These are phyloP conservation scores for Ivindomyrus marchei DNA, from an alignment of 2,113 vertebrate genomes.

Conservation along the genomic window DNA sequence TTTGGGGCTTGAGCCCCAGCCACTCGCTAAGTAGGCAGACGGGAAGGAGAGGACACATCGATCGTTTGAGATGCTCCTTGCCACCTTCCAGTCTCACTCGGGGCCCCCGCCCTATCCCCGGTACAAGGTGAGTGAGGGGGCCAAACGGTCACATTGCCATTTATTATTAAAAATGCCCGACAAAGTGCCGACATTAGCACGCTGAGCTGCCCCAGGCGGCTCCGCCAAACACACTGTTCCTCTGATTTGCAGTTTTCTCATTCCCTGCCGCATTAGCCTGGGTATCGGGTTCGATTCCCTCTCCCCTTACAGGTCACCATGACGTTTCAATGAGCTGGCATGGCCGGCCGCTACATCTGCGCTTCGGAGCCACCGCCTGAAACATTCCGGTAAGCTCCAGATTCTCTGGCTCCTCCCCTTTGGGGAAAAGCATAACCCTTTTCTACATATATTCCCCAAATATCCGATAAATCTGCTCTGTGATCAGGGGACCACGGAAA, in stretches of 20 bases:
- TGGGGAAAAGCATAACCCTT: not conserved
- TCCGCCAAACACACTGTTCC: not conserved
- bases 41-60: not conserved
- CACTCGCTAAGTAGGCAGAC: not conserved
- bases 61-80: not conserved
- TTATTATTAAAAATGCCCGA: slow-evolving; percentile 33
- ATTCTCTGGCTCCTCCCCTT: not conserved
- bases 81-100: not conserved
- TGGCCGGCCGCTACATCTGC: not conserved
- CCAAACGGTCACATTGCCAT: slow-evolving; percentile 23
- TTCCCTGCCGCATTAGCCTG: slow-evolving; percentile 1
- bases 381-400: not conserved
- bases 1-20: not conserved
- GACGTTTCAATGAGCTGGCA: not conserved
- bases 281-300: not conserved
- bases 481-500: not conserved
- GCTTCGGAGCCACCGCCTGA: not conserved
- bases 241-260: slow-evolving; percentile 18
- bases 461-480: not conserved
- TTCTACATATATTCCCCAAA: not conserved
- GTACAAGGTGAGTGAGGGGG: not conserved
- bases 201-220: slow-evolving; percentile 21
- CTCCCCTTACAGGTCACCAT: not conserved
- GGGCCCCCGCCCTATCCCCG: not conserved
- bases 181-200: slow-evolving; percentile 36